A percentile compares a stretch with the other conserved stretches of the same genome.
Evolutionary conservation across 1,140 invertebrate species (phyloP).

Genomic region (Penaeus chinensis): DNA sequence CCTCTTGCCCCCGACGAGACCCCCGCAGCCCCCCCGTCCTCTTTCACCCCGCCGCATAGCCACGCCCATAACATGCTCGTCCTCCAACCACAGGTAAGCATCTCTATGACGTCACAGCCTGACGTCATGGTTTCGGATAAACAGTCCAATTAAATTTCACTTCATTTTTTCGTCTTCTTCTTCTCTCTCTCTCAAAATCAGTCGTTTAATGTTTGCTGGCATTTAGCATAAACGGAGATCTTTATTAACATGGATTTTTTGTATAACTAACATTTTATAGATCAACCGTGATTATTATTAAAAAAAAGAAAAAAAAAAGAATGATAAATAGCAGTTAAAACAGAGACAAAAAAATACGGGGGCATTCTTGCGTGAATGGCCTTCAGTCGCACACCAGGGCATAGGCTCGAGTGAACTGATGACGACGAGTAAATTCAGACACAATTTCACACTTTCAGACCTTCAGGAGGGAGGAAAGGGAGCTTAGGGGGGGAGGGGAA

Average conservation of each 20-base stretch:
- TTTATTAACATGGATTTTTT: neutral
- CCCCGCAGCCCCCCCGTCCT: constrained; percentile 66
- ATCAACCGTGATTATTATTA: too few relatives aligned
- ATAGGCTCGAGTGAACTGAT: too few relatives aligned
- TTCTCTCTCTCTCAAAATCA: constrained; percentile 6
- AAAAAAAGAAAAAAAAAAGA: too few relatives aligned
- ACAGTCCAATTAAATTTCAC: neutral
- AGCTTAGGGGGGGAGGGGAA: neutral
- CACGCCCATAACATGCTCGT: constrained; percentile 77
- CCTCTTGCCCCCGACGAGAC: constrained; percentile 53
- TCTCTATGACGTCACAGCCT: constrained; percentile 7
- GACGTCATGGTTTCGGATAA: too few relatives aligned
- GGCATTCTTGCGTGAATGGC: too few relatives aligned
- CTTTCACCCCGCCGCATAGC: constrained; percentile 67
- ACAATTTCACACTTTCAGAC: too few relatives aligned
- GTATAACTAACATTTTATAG: too few relatives aligned
- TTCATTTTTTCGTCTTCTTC: neutral
- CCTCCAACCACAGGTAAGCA: constrained; percentile 74
- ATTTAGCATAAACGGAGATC: neutral
- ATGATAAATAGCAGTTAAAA: too few relatives aligned
- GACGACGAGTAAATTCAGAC: too few relatives aligned
- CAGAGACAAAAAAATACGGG: too few relatives aligned
- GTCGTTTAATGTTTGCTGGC: neutral
- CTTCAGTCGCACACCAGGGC: too few relatives aligned
- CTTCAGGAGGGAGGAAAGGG: too few relatives aligned